These are phyloP conservation scores for Aphelenchoides besseyi DNA, from an alignment of 1,140 invertebrate genomes.

Conservation along the genomic window DNA sequence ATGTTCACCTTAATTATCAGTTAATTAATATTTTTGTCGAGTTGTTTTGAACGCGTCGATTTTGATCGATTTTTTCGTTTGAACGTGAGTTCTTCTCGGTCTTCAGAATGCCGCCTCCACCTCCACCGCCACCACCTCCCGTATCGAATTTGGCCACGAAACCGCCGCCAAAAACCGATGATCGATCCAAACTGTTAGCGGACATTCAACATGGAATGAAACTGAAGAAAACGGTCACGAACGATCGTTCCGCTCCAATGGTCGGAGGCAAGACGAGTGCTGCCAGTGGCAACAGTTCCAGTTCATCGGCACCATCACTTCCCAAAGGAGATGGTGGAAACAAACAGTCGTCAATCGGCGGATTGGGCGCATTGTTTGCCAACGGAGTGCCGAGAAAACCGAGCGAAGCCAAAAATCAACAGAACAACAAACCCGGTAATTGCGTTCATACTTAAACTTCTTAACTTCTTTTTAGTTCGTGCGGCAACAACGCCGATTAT, in stretches of 20 bases:
- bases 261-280: conserved; percentile 68
- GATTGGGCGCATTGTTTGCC: conserved; percentile 33
- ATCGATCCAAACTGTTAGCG: conserved; percentile 71
- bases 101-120: not conserved
- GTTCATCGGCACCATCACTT: conserved; percentile 3
- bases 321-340: not conserved
- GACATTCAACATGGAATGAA: conserved; percentile 77
- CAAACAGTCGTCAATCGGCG: conserved; percentile 5
- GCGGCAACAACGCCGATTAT: not conserved
- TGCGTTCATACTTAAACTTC: no score
- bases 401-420: conserved; percentile 36
- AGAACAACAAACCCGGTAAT: not conserved
- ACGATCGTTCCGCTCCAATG: conserved; percentile 79
- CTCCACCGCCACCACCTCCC: conserved; percentile 35
- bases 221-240: conserved; percentile 80
- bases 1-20: not conserved
- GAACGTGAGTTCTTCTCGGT: not conserved
- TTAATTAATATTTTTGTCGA: not conserved
- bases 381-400: conserved; percentile 38
- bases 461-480: not conserved
- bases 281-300: not conserved
- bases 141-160: not conserved
- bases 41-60: not conserved
- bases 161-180: conserved; percentile 64
- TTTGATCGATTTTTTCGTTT: not conserved